phyloP scores from a whole-genome alignment of 2,113 vertebrate species.

The Xiphorhynchus elegans region DNA sequence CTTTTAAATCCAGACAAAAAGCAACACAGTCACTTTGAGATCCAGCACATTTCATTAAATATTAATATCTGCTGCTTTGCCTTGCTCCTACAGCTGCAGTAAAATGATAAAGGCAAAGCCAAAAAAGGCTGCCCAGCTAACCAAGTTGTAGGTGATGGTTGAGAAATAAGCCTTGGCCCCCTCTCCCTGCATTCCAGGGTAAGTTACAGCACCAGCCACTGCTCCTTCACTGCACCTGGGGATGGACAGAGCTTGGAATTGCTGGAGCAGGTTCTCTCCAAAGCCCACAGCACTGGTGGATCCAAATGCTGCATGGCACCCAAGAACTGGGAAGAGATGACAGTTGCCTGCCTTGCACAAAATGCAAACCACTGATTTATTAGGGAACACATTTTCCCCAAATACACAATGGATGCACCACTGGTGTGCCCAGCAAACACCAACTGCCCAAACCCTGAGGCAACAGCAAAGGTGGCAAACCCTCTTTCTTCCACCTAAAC shows the following conservation, averaged over 20 bases:
- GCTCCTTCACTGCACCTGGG: not conserved
- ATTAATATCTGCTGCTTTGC: not conserved
- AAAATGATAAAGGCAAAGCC: not conserved
- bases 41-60: not conserved
- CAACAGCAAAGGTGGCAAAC: not conserved
- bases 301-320: not conserved
- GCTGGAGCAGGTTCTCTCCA: not conserved
- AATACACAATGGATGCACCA: not conserved
- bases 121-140: not conserved
- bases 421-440: not conserved
- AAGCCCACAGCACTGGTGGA: not conserved
- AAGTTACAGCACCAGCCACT: not conserved
- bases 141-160: not conserved
- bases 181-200: not conserved
- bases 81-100: not conserved
- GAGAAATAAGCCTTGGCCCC: not conserved
- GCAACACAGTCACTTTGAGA: not conserved
- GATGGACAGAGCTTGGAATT: not conserved
- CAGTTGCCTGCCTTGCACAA: not conserved
- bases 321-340: not conserved
- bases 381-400: not conserved
- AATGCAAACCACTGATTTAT: not conserved
- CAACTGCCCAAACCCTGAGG: not conserved
- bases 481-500: not conserved
- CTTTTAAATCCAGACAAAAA: constrained; percentile 4